phyloP scores from a whole-genome alignment of 2,113 vertebrate genomes.

The Hassar affinis region DNA sequence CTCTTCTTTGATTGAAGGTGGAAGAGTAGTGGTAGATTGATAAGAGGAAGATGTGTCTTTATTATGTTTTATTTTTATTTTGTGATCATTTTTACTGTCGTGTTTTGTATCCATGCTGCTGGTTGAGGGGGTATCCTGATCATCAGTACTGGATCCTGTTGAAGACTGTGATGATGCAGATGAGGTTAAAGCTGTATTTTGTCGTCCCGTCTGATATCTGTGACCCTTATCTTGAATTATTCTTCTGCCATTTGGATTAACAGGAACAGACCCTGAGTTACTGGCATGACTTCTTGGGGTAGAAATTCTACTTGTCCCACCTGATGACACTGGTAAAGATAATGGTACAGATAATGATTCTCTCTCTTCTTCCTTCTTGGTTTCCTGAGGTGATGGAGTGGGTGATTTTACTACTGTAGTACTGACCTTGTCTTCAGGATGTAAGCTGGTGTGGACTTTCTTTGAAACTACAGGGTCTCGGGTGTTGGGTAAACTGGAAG shows the following conservation, averaged over 20 bases:
- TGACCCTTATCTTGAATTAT: slow-evolving; percentile 59
- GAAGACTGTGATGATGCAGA: slow-evolving; percentile 61
- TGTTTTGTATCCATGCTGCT: slow-evolving; percentile 47
- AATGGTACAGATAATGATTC: slow-evolving; percentile 10
- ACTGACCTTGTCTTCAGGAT: slow-evolving; percentile 54
- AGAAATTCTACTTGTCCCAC: slow-evolving; percentile 48
- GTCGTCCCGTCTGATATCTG: slow-evolving; percentile 58
- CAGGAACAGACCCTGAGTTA: slow-evolving; percentile 51
- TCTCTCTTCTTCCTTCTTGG: slow-evolving; percentile 36
- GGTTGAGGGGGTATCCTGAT: slow-evolving; percentile 42
- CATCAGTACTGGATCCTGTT: slow-evolving; percentile 53
- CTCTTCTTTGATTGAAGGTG: slow-evolving; percentile 31
- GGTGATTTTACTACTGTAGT: slow-evolving; percentile 53
- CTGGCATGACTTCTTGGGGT: slow-evolving; percentile 50
- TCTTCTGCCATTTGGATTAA: slow-evolving; percentile 59
- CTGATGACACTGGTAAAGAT: slow-evolving; percentile 22
- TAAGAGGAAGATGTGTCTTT: slow-evolving; percentile 54
- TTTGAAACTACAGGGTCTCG: slow-evolving; percentile 60
- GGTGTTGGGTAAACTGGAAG: slow-evolving; percentile 45
- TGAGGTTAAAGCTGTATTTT: slow-evolving; percentile 57
- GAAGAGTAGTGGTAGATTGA: slow-evolving; percentile 24
- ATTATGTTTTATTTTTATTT: slow-evolving; percentile 45
- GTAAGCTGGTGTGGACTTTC: slow-evolving; percentile 51
- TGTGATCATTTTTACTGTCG: slow-evolving; percentile 41
- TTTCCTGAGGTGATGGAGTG: slow-evolving; percentile 50